Evolutionary conservation across 2,888 invertebrate genomes (phyloP), one percentile per base, ranked within the genome.

Genomic region (Panorpa germanica): DNA sequence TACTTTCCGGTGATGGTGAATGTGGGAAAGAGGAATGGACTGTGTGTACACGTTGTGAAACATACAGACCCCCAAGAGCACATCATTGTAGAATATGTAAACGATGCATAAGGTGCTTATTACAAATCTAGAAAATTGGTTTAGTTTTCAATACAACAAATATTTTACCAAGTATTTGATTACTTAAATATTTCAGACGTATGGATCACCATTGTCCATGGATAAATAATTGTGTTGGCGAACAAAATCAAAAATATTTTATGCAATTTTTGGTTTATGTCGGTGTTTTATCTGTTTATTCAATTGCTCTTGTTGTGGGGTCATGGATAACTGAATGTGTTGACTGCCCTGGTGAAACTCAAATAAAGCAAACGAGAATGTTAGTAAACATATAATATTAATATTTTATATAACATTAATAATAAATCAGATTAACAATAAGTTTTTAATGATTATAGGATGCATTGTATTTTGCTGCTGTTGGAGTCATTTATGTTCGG

Each of bases 211-310:
- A 86, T 51, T 81, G 80, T 55, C 78, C 82, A 4, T 83, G 82
- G 82, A 85, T 88, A 27, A 90, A 90, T 50, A 90, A 90, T 52
- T 88, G 88, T 52, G 83, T 88, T 4, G 88, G 86, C 25, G 86
- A 88, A 54, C 68, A 70, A 44, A 88, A 90, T 60, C 86, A 88
- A 57, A 86, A 85, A 51, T 86, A 77, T 57, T 88, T 88, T 53
- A 66, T 88, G 39, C 80, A 88, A 47, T 88, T 88, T 59, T 60
- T 83, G 37, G 60, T 82, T 23, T 85, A 80, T 49, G 80, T 80
- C 35, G 78, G 74, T 32, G 52, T 65, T 25, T 50, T 74, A 35
- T 61, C 70, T 3, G 40, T 63, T 1, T 77, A 80, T 48, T 70
- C 77, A 6, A 62, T 78, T 23, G 55, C 56, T n/a, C 54, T 82